Evolutionary conservation across 2,888 invertebrate genomes (phyloP), one percentile per base, ranked within the genome.

Genomic region (Drosophila nigricruria): DNA sequence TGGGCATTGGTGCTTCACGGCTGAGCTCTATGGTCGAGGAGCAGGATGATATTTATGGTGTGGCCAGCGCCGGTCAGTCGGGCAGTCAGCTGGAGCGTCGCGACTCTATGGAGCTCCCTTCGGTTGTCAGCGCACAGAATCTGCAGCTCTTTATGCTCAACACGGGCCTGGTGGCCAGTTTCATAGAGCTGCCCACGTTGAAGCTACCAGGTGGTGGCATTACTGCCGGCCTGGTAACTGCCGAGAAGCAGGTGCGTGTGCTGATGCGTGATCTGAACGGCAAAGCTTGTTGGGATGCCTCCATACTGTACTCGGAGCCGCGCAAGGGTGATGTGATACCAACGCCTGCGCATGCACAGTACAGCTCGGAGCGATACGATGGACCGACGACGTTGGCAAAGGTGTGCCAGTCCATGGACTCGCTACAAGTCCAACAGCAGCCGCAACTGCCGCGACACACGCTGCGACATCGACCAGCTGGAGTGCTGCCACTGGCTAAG

Each of bases 271-370:
- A 98, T 93, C 94, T 98, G 62, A 96, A 97, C 34, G 98, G 99
- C 54, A 99, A 98, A 93, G 97, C 97, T 56, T 97, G 97, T 87
- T 99, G 99, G 98, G 98, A 99, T 93, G 97, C 97, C 42, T 97
- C 98, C 0, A 96, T 98, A 68, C 94, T 99, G 0, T 97, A 97
- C 93, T 95, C 96, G 91, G 96, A 96, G 85, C 96, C 97, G 0
- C 86, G 91, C 2, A 89, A 82, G 38, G 32, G 38, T 2, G 78
- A 79, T 10, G 47, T 73, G 5, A 20, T 53, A 9, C 52, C 67
- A 14, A 40, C 53, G 23, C 71, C 64, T 0, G 47, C 57, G 0
- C 71, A 76, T 3, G 66, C 63, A 0, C 63, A 59, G 9, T 75
- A 43, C 40, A 75, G 68, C 5, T 72, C 62, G 23, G 76, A 73